Conservation (phyloP, 2,888 invertebrate species). For the Pogonocherus hispidulus region DNA sequence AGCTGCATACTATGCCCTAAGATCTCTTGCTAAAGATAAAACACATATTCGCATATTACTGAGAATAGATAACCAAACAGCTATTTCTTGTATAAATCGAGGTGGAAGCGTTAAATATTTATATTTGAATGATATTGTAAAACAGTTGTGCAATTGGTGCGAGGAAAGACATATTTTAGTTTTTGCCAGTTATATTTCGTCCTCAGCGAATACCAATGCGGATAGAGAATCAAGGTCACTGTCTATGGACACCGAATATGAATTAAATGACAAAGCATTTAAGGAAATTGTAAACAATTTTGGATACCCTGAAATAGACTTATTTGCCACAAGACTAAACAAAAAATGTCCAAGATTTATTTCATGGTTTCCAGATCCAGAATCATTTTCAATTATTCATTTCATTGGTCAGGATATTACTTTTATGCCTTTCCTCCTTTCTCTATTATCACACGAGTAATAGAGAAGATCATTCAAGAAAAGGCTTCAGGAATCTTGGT, state of each 20-base stretch:
- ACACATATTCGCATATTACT: no score
- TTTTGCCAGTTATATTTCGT: not conserved
- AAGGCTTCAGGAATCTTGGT: not conserved
- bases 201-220: not conserved
- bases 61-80: not conserved
- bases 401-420: not conserved
- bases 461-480: not conserved
- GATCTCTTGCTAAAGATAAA: not conserved
- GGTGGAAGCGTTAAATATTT: not conserved
- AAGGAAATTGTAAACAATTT: not conserved
- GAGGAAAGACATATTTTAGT: not conserved
- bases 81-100: not conserved
- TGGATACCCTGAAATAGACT: not conserved
- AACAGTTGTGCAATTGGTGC: not conserved
- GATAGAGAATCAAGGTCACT: not conserved
- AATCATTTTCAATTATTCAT: not conserved
- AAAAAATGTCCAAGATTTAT: not conserved
- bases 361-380: conserved; percentile 9
- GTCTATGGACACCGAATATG: not conserved
- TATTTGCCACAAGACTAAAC: not conserved
- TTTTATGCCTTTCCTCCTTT: conserved; percentile 6
- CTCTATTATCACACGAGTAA: not conserved
- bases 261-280: not conserved
- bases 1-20: not conserved
- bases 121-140: not conserved